A percentile compares a stretch with the other conserved stretches of the same genome.
These are phyloP conservation scores for Chinchilla lanigera DNA, from an alignment of 2,113 vertebrate species.

Conservation along the genomic window DNA sequence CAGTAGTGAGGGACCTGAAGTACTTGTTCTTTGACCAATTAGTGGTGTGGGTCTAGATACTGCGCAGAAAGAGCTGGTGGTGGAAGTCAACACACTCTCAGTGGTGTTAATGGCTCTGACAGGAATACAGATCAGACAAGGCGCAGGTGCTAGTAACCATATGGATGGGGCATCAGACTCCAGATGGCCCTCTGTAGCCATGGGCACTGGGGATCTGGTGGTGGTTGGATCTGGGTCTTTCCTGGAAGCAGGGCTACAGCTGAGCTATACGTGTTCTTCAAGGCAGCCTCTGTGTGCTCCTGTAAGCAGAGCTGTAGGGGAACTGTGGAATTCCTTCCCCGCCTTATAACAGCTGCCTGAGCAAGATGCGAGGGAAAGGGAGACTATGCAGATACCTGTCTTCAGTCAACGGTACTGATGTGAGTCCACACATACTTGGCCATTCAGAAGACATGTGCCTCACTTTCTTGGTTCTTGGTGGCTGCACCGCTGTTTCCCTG, in stretches of 20 bases:
- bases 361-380: too few relatives aligned
- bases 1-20: not conserved
- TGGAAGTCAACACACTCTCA: not conserved
- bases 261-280: not conserved
- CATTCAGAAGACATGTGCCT: not conserved
- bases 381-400: not conserved
- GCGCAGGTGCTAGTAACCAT: not conserved
- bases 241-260: too few relatives aligned
- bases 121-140: not conserved
- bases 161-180: not conserved
- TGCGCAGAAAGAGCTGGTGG: rapidly evolving
- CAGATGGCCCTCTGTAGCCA: not conserved
- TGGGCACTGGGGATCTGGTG: too few relatives aligned
- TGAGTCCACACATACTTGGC: not conserved
- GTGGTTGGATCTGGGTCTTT: not conserved
- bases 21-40: not conserved
- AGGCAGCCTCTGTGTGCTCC: not conserved
- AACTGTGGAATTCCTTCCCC: too few relatives aligned
- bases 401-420: not conserved
- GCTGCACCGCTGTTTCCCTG: too few relatives aligned
- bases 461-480: not conserved
- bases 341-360: not conserved
- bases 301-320: too few relatives aligned
- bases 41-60: not conserved
- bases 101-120: not conserved